A percentile compares a stretch with the other conserved stretches of the same genome.
Evolutionary conservation across 1,140 invertebrate species (phyloP).

Genomic region (Drosophila ficusphila): DNA sequence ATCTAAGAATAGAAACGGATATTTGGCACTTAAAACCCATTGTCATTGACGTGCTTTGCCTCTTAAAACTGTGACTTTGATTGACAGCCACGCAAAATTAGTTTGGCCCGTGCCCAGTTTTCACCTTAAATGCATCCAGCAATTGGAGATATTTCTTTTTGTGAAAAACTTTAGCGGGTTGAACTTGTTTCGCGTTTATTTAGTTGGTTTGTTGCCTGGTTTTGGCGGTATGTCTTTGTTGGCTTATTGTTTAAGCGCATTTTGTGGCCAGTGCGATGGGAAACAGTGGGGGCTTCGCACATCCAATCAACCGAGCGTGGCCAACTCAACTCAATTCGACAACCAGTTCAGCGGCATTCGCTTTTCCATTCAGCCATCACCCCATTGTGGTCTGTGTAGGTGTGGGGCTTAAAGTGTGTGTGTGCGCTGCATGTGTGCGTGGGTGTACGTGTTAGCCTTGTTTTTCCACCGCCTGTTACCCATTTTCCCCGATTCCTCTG

Average conservation of each 20-base stretch:
- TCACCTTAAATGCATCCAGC: background rate
- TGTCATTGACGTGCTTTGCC: background rate
- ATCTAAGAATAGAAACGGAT: no score
- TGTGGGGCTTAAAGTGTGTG: background rate
- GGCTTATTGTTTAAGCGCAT: constrained; percentile 62
- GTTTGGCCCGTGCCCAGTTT: constrained; percentile 18
- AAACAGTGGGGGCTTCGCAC: constrained; percentile 25
- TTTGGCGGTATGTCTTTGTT: constrained; percentile 41
- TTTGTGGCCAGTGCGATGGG: constrained; percentile 20
- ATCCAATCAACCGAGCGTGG: constrained; percentile 53
- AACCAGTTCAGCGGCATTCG: constrained; percentile 46
- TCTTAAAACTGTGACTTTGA: constrained; percentile 17
- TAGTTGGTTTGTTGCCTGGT: constrained; percentile 26
- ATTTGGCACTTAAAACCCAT: background rate
- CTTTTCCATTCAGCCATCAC: constrained; percentile 31
- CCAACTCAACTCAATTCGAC: constrained; percentile 47
- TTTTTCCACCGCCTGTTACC: constrained; percentile 17
- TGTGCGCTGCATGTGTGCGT: background rate
- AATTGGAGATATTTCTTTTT: constrained; percentile 20
- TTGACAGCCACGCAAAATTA: constrained; percentile 43
- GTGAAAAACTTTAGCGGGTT: constrained; percentile 7
- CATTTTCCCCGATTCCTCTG: constrained; percentile 10
- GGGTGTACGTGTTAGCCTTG: constrained; percentile 20
- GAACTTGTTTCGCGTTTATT: constrained; percentile 38
- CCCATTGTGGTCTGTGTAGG: constrained; percentile 20